Evolutionary conservation across 35 echinoderm and acorn worm species (phyloP), one percentile per base, ranked within the genome.

Genomic region (Lytechinus variegatus): DNA sequence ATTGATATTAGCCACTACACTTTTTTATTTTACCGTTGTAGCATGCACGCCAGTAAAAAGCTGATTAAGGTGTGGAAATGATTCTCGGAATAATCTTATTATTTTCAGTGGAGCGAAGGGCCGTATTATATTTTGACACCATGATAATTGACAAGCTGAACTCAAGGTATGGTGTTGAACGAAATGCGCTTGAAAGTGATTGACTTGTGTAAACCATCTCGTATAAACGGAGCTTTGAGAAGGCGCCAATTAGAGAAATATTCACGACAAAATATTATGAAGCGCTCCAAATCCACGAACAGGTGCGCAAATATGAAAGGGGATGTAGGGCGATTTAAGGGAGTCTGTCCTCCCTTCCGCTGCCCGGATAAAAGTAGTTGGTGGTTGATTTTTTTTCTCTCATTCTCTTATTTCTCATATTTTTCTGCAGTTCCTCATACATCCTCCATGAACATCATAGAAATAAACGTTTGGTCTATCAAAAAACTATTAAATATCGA

Each of bases 221-320:
- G 66, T 7, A 79, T 79, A 79, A 79, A 79, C 66, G 66, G 66
- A 79, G 66, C 66, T 79, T 79, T 79, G 66, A 79, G n/a, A 79
- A 24, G 66, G 66, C 66, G 66, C 66, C 66, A 79, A 79, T 79
- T 79, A 79, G 66, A 79, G 16, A 79, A 79, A 79, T 79, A 79
- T 79, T 79, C 66, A 79, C 66, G 66, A 24, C 66, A 79, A n/a
- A 79, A 79, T 79, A 79, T 79, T 79, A 79, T 79, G 66, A 79
- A 24, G 21, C 12, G 66, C 66, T 16, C 12, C 66, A 79, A 79
- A 79, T n/a, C 66, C 66, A 7, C 8, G 66, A 79, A 79, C 66
- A 79, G 66, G 66, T 79, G 66, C 66, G 66, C 66, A 79, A 79
- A 79, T 79, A 79, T 79, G 66, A 79, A 79, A 79, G 66, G 66